These are phyloP conservation scores for Dysmachus trigonus DNA, from an alignment of 2,888 invertebrate genomes.

Conservation along the genomic window DNA sequence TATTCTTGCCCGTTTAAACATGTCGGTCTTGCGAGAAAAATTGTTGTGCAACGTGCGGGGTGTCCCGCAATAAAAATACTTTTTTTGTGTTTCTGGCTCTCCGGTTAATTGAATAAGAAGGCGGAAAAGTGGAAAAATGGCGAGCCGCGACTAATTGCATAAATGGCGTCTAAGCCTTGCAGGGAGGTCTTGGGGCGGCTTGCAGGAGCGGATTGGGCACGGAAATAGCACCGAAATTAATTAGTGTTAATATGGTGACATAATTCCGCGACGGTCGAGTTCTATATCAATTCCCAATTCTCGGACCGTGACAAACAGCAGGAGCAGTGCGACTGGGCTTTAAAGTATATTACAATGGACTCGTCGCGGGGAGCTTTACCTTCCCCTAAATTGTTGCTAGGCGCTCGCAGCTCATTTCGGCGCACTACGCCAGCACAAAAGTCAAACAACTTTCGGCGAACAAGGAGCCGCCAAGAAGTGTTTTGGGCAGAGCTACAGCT, in stretches of 20 bases:
- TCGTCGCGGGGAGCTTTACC: not conserved
- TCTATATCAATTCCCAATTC: not conserved
- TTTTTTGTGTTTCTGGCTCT: not conserved
- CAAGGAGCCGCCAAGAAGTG: not conserved
- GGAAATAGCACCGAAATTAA: constrained; percentile 15
- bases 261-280: not conserved
- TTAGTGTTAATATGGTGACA: constrained; percentile 6
- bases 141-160: not conserved
- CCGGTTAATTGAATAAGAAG: constrained; percentile 23
- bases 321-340: not conserved
- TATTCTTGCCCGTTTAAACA: not conserved
- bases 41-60: constrained; percentile 19
- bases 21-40: constrained; percentile 18
- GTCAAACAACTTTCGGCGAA: constrained; percentile 9
- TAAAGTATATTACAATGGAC: not conserved
- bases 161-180: not conserved
- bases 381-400: not conserved
- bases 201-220: not conserved
- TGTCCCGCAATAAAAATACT: not conserved
- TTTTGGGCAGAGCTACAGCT: not conserved
- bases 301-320: not conserved
- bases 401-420: not conserved
- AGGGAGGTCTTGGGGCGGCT: not conserved
- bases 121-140: not conserved
- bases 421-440: not conserved